Conservation (phyloP, 2,888 invertebrate genomes). For the Thymelicus lineola region DNA sequence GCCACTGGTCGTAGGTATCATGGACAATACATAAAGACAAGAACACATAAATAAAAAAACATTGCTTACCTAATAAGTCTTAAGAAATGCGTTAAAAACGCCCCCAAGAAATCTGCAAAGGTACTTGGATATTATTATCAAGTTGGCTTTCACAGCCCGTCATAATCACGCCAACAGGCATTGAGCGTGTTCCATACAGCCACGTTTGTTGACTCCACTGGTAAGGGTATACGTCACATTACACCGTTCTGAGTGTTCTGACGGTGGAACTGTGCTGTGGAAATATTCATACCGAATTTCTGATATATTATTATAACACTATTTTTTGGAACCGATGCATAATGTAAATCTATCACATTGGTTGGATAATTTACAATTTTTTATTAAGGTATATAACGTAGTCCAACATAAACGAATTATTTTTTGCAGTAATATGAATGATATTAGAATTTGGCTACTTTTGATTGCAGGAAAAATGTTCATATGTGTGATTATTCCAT, state of each 20-base stretch:
- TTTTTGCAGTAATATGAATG: too few species aligned
- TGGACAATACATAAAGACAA: too few species aligned
- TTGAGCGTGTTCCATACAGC: conserved; percentile 54
- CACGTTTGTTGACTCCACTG: conserved; percentile 63
- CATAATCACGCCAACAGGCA: conserved; percentile 14
- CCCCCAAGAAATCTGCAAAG: conserved; percentile 7
- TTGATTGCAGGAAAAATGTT: too few species aligned
- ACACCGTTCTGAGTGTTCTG: not conserved
- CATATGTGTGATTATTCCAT: too few species aligned
- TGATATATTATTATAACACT: not conserved
- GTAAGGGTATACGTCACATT: conserved; percentile 67
- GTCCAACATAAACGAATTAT: too few species aligned
- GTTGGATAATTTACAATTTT: too few species aligned
- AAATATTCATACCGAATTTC: too few species aligned
- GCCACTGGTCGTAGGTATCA: too few species aligned
- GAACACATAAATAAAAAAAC: not conserved
- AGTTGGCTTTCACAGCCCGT: conserved; percentile 5
- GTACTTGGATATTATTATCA: conserved; percentile 12
- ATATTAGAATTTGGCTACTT: too few species aligned
- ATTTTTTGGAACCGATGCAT: too few species aligned
- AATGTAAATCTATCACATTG: too few species aligned
- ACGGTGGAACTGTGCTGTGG: not conserved
- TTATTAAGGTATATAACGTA: too few species aligned
- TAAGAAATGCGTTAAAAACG: conserved; percentile 10
- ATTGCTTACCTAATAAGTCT: not conserved